Percentiles rank a stretch among this genome's conserved stretches.
Evolutionary conservation across 1,140 invertebrate species (phyloP).

Genomic region (Chelonus insularis): DNA sequence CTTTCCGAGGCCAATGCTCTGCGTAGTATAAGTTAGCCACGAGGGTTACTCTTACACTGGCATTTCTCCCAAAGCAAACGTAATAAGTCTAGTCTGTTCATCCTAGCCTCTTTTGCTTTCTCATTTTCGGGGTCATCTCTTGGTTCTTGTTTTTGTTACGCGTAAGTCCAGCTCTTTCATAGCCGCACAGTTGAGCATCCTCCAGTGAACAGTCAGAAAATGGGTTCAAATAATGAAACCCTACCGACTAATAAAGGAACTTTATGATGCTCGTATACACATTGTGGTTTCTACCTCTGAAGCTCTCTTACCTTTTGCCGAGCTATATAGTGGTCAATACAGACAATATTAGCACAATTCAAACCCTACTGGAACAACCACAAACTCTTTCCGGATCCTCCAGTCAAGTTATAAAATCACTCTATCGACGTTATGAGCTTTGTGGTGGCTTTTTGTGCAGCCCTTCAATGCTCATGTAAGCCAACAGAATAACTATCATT

Average conservation of each 20-base stretch:
- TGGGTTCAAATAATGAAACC: constrained; percentile 16
- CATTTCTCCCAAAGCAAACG: constrained; percentile 16
- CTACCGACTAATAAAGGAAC: constrained; percentile 15
- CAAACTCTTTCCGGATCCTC: too few species aligned
- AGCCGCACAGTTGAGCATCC: constrained; percentile 8
- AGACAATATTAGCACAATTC: constrained; percentile 4
- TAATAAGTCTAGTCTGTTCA: constrained; percentile 13
- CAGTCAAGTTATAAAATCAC: too few species aligned
- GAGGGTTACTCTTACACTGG: neutral
- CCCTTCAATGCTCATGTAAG: too few species aligned
- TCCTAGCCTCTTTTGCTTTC: neutral
- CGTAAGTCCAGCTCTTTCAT: neutral
- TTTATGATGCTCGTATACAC: constrained; percentile 23
- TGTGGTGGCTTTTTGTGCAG: too few species aligned
- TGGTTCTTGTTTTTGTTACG: neutral
- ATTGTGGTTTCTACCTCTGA: constrained; percentile 19
- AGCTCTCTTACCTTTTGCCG: neutral
- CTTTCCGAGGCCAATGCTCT: neutral
- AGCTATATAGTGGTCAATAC: neutral
- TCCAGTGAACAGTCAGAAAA: constrained; percentile 17
- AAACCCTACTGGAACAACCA: neutral
- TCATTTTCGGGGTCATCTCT: constrained; percentile 1
- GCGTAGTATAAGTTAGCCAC: neutral
- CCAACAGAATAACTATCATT: too few species aligned
- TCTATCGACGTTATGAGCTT: too few species aligned